Percentiles rank a stretch among this genome's conserved stretches.
phyloP scores from a whole-genome alignment of 2,888 invertebrate genomes.

The Caenorhabditis uteleia region DNA sequence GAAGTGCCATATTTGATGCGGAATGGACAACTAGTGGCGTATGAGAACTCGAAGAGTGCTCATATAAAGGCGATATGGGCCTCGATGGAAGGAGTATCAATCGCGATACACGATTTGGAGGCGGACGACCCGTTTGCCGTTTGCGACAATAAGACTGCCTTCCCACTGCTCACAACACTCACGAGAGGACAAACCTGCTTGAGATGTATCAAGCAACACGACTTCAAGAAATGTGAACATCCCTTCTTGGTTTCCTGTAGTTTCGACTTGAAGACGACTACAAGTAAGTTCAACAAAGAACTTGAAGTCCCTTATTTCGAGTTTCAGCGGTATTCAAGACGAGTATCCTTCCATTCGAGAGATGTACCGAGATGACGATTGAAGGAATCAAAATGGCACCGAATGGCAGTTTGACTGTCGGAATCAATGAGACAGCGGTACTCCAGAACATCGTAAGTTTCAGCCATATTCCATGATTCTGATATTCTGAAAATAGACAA shows the following conservation, averaged over 20 bases:
- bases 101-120: constrained; percentile 29
- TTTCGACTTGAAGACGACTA: constrained; percentile 18
- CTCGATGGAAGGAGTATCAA: constrained; percentile 23
- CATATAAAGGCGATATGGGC: constrained; percentile 33
- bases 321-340: constrained; percentile 29
- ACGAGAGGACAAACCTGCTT: constrained; percentile 18
- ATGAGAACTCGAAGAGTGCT: constrained; percentile 12
- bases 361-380: constrained; percentile 30
- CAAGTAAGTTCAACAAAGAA: constrained; percentile 26
- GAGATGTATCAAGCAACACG: constrained; percentile 19
- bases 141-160: constrained; percentile 25
- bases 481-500: constrained; percentile 4
- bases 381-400: constrained; percentile 10
- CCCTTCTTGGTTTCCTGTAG: constrained; percentile 23
- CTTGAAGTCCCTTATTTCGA: too few relatives aligned
- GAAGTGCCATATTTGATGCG: constrained; percentile 17
- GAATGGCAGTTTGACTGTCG: constrained; percentile 16
- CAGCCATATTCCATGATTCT: neutral
- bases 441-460: constrained; percentile 19
- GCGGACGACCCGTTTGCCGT: constrained; percentile 31
- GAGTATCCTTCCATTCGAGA: constrained; percentile 25
- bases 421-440: constrained; percentile 5
- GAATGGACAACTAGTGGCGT: constrained; percentile 22
- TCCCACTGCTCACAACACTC: constrained; percentile 17
- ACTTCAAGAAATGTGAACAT: constrained; percentile 24